Conservation (phyloP, 2,888 invertebrate genomes). For the Cheilosia scutellata region DNA sequence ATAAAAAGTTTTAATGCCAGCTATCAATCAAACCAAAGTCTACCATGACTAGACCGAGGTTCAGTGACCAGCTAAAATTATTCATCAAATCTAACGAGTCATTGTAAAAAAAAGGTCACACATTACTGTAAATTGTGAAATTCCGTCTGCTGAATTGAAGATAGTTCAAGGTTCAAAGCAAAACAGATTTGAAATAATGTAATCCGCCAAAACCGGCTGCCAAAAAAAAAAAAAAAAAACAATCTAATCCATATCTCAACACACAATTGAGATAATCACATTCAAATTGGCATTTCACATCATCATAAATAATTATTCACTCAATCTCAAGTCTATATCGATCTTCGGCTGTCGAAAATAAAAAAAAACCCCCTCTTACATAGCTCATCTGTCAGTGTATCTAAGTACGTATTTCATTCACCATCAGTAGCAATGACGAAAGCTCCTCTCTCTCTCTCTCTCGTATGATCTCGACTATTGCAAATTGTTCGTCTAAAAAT, state of each 20-base stretch:
- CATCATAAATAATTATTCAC: not conserved
- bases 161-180: slow-evolving; percentile 1
- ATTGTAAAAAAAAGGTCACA: too few species aligned
- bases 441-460: slow-evolving; percentile 5
- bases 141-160: too few species aligned
- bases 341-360: too few species aligned
- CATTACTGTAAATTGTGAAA: too few species aligned
- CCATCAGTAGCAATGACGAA: not conserved
- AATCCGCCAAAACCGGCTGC: not conserved
- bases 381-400: not conserved
- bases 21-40: too few species aligned
- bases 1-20: too few species aligned
- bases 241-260: not conserved
- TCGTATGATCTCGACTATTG: slow-evolving; percentile 11
- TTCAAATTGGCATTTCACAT: not conserved
- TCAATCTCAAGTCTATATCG: not conserved
- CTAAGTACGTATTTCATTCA: not conserved
- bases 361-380: not conserved
- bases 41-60: too few species aligned
- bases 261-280: not conserved
- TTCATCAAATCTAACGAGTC: too few species aligned
- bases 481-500: slow-evolving; percentile 37
- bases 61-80: too few species aligned
- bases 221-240: not conserved
- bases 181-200: not conserved